A percentile compares a stretch with the other conserved stretches of the same genome.
phyloP scores from a whole-genome alignment of 1,140 invertebrate genomes.

The Drosophila parabipectinata region DNA sequence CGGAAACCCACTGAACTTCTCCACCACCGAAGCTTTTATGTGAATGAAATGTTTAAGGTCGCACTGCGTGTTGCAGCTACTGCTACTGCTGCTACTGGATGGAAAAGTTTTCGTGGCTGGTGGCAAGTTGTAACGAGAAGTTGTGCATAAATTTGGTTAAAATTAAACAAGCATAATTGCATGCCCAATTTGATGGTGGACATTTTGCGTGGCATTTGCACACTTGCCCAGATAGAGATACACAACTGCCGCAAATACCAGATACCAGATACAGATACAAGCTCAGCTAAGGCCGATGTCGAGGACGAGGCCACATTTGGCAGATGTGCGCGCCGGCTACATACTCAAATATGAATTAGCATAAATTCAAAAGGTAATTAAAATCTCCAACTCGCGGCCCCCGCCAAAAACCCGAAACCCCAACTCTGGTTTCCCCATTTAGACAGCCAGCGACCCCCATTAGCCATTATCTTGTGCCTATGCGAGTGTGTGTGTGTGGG shows the following conservation, averaged over 20 bases:
- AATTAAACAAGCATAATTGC: conserved; percentile 76
- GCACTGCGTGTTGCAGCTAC: conserved; percentile 10
- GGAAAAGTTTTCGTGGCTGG: conserved; percentile 30
- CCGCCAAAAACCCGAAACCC: neutral
- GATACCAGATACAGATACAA: conserved; percentile 17
- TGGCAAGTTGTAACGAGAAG: conserved; percentile 31
- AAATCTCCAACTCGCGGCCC: conserved; percentile 51
- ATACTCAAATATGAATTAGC: conserved; percentile 82
- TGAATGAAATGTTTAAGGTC: conserved; percentile 41
- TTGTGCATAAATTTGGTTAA: conserved; percentile 64
- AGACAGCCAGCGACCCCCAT: conserved; percentile 40
- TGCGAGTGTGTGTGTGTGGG: conserved; percentile 12
- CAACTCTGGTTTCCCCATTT: neutral
- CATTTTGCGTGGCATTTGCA: conserved; percentile 19
- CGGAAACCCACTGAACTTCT: neutral
- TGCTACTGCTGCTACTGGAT: neutral
- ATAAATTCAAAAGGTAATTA: conserved; percentile 80
- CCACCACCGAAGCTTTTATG: conserved; percentile 30
- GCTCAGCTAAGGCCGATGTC: conserved; percentile 8
- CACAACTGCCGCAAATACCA: conserved; percentile 23
- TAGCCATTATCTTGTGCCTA: conserved; percentile 58
- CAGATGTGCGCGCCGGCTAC: conserved; percentile 52
- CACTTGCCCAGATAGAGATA: conserved; percentile 31
- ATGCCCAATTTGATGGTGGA: conserved; percentile 42
- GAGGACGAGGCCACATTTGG: conserved; percentile 11